A percentile compares a stretch with the other conserved stretches of the same genome.
Evolutionary conservation across 2,888 invertebrate species (phyloP).

Genomic region (Neuroscelio doddi): DNA sequence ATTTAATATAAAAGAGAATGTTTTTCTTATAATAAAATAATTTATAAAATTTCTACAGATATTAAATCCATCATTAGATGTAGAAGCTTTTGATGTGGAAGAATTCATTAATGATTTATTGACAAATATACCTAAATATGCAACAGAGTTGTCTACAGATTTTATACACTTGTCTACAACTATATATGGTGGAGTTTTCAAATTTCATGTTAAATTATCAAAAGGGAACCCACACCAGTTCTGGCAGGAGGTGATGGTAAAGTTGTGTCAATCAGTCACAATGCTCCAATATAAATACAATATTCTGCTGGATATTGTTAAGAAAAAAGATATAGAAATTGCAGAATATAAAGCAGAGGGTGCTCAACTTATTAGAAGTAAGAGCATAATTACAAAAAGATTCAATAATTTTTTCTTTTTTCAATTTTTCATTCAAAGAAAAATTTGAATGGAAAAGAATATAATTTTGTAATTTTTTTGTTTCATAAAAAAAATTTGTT

Average conservation of each 20-base stretch:
- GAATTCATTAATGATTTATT: slow-evolving; percentile 54
- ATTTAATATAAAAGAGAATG: too few species aligned
- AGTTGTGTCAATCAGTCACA: slow-evolving; percentile 53
- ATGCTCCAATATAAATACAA: slow-evolving; percentile 54
- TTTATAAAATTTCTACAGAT: slow-evolving; percentile 55
- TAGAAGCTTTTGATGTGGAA: slow-evolving; percentile 50
- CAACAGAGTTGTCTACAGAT: slow-evolving; percentile 40
- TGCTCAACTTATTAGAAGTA: slow-evolving; percentile 61
- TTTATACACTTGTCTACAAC: slow-evolving; percentile 53
- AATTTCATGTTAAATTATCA: slow-evolving; percentile 56
- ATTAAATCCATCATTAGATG: slow-evolving; percentile 59
- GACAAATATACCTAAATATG: slow-evolving; percentile 52
- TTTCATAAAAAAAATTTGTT: too few species aligned
- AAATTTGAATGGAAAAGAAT: too few species aligned
- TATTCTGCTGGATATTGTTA: slow-evolving; percentile 56
- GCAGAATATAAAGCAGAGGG: slow-evolving; percentile 64
- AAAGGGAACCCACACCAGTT: slow-evolving; percentile 53
- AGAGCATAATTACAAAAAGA: too few species aligned
- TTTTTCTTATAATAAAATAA: too few species aligned
- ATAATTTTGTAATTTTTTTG: too few species aligned
- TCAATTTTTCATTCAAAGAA: too few species aligned
- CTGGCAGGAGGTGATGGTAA: slow-evolving; percentile 58
- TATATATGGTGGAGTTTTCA: slow-evolving; percentile 56
- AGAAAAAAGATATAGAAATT: slow-evolving; percentile 65
- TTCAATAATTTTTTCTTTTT: too few species aligned